Evolutionary conservation across 2,113 vertebrate species (phyloP), one percentile per base, ranked within the genome.

Genomic region (Rhabdornis inornatus): DNA sequence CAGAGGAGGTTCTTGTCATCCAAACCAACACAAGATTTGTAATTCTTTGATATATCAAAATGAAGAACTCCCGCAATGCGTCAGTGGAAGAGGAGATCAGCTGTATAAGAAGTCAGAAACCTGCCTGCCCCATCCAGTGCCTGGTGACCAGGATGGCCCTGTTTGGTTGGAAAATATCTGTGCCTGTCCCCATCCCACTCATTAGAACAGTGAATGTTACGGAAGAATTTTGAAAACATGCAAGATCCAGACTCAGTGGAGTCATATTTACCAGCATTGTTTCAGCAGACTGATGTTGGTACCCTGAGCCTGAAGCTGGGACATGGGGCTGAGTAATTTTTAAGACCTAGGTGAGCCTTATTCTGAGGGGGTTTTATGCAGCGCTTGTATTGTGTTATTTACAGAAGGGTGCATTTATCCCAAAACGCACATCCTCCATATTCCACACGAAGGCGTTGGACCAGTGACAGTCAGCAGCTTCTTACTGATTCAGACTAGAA

Each of bases 61-160:
- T 28, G 49, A 63, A 64, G 17, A 44, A 50, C 33, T 87, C 40
- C 22, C 1, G 4, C 20, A 33, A 10, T 4, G 2, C 0, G 0
- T 45, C 52, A 89, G 18, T 55, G 56, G 64, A 69, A 56, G 39
- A 75, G 75, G 20, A 65, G 30, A 40, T 57, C 12, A 49, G 28
- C 22, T 53, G 3, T 52, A 9, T 6, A 42, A 59, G n/a, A 71
- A 72, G 23, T 16, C 63, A 53, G 3, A 52, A 49, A 14, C 9
- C 8, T 35, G 9, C 6, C 6, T 14, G 6, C 7, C 1, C 15
- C 11, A 59, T 31, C 20, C 66, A 53, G 15, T 57, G 25, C 13
- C 70, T 1, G 0, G 13, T 82, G 31, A 50, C 42, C 15, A 40
- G 25, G 47, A 75, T n/a, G 42, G 13, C 11, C 31, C 39, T 17